Evolutionary conservation across 2,113 vertebrate species (phyloP).

Genomic region (Dasypus novemcinctus): DNA sequence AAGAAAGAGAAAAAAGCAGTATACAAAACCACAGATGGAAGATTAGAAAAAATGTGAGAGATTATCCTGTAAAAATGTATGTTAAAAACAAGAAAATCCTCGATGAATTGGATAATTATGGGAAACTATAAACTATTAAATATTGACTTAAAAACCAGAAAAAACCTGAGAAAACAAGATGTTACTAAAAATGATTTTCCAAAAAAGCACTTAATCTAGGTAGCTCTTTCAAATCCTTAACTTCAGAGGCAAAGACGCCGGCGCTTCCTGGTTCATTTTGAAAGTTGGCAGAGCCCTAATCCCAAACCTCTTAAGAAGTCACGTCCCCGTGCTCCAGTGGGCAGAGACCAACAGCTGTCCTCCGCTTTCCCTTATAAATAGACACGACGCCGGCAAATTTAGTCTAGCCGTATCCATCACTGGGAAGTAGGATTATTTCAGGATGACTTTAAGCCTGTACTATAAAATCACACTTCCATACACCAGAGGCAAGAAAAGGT

Average conservation of each 20-base stretch:
- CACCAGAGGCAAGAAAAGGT: background rate
- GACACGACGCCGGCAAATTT: fast-evolving
- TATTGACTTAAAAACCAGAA: background rate
- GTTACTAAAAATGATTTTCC: background rate
- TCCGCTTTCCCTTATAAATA: background rate
- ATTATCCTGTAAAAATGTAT: background rate
- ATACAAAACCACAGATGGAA: background rate
- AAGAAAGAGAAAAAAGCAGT: background rate
- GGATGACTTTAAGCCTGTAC: background rate
- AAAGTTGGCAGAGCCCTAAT: background rate
- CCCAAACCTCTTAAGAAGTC: fast-evolving
- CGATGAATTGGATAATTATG: background rate
- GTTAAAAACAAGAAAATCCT: background rate
- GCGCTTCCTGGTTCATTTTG: background rate
- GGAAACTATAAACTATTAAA: background rate
- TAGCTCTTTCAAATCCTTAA: background rate
- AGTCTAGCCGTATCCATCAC: fast-evolving
- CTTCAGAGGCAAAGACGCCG: fast-evolving
- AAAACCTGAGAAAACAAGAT: background rate
- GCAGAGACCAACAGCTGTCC: background rate
- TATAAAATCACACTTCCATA: background rate
- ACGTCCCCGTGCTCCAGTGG: fast-evolving
- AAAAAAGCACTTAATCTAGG: background rate
- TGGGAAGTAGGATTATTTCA: fast-evolving
- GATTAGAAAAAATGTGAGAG: background rate